Evolutionary conservation across 2,888 invertebrate genomes (phyloP).

Genomic region (Leucoma salicis): DNA sequence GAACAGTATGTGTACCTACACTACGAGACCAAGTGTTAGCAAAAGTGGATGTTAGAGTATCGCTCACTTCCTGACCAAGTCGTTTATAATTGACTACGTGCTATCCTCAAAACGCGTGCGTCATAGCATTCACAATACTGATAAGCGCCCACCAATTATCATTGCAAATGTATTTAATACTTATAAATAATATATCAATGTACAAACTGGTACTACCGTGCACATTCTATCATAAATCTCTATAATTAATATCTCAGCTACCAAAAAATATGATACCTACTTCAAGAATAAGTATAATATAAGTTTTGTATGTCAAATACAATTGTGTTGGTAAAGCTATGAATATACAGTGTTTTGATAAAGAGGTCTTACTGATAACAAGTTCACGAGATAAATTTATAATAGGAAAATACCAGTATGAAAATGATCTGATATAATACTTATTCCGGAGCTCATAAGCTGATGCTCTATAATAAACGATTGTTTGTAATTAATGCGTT

Average conservation of each 20-base stretch:
- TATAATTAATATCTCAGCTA: too few relatives aligned
- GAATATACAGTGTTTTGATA: slow-evolving; percentile 58
- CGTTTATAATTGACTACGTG: slow-evolving; percentile 48
- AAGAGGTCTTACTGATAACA: slow-evolving; percentile 70
- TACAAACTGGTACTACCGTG: too few relatives aligned
- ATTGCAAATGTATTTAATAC: slow-evolving; percentile 75
- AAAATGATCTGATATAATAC: neutral
- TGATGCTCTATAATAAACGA: too few relatives aligned
- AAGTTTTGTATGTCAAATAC: slow-evolving; percentile 27
- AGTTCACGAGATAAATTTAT: slow-evolving; percentile 74
- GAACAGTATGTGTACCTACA: too few relatives aligned
- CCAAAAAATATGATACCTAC: slow-evolving; percentile 14
- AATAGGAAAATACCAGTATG: slow-evolving; percentile 63
- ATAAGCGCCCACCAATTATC: slow-evolving; percentile 79
- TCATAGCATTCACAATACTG: slow-evolving; percentile 75
- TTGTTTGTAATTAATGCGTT: too few relatives aligned
- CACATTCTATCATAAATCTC: too few relatives aligned
- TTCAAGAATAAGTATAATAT: neutral
- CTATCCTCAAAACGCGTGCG: slow-evolving; percentile 65
- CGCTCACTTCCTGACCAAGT: slow-evolving; percentile 56
- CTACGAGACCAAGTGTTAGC: neutral
- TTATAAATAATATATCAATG: slow-evolving; percentile 59
- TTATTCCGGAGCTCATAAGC: too few relatives aligned
- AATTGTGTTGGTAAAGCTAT: slow-evolving; percentile 50
- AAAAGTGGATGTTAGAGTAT: slow-evolving; percentile 27